phyloP scores from a whole-genome alignment of 92 coral and sea anemone species.

The Zoanthus sansibaricus region DNA sequence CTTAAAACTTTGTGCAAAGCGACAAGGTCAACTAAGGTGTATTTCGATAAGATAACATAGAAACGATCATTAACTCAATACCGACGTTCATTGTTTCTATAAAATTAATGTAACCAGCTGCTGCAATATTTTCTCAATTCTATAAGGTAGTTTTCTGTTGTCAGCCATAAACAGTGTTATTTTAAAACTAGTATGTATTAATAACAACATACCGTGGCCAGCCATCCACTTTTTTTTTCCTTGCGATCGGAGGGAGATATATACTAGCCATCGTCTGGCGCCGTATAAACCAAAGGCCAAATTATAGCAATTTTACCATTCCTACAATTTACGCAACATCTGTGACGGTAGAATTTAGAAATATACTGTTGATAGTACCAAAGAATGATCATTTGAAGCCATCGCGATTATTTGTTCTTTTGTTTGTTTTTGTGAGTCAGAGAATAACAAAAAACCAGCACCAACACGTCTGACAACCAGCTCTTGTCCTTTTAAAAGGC shows the following conservation, averaged over 20 bases:
- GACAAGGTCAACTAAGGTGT: background rate
- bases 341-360: background rate
- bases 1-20: background rate
- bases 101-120: background rate
- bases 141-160: background rate
- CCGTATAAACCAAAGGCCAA: too few species aligned
- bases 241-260: conserved; percentile 95
- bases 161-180: conserved; percentile 8
- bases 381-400: background rate
- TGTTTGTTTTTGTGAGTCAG: background rate
- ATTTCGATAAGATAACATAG: background rate
- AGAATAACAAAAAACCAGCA: background rate
- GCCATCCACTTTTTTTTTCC: conserved; percentile 96
- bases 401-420: background rate
- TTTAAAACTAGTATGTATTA: background rate
- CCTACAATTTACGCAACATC: too few species aligned
- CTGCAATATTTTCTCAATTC: background rate
- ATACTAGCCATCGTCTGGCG: conserved; percentile 79
- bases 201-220: conserved; percentile 76
- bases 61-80: background rate
- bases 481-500: background rate
- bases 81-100: background rate
- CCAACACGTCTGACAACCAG: background rate
- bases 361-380: background rate
- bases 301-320: background rate